Evolutionary conservation across 2,797 vertebrate species (phyloP).

Genomic region (Stomatorhinus walkeri): DNA sequence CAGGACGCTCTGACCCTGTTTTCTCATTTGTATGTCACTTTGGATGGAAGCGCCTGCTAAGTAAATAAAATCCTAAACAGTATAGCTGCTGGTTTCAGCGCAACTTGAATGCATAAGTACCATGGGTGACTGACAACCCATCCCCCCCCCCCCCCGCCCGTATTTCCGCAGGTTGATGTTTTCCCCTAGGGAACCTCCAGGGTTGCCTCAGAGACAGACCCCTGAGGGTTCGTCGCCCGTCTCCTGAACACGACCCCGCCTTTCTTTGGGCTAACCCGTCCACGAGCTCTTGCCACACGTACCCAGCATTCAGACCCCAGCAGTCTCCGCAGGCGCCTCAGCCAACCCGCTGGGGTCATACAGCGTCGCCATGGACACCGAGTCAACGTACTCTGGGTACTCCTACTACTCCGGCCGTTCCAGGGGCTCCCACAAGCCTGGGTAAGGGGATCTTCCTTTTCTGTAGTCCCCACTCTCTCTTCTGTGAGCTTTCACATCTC

Average conservation of each 20-base stretch:
- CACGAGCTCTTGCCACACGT: conserved; percentile 34
- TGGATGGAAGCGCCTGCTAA: background rate
- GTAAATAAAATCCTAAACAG: background rate
- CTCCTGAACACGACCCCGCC: conserved; percentile 45
- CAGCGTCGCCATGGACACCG: conserved; percentile 81
- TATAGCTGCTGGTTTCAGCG: background rate
- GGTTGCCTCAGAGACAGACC: conserved; percentile 52
- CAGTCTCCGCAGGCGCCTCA: conserved; percentile 35
- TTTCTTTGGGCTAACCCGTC: background rate
- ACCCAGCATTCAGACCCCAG: conserved; percentile 40
- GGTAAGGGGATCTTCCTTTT: conserved; percentile 47
- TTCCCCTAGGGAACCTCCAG: conserved; percentile 47
- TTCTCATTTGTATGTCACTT: background rate
- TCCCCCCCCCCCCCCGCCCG: background rate
- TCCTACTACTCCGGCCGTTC: conserved; percentile 90
- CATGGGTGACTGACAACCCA: background rate
- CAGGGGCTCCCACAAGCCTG: conserved; percentile 77
- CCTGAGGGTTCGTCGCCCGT: conserved; percentile 38
- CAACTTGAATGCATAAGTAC: background rate
- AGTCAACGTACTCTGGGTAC: conserved; percentile 91
- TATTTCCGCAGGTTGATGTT: conserved; percentile 53
- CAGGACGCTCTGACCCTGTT: background rate
- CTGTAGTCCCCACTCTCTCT: background rate
- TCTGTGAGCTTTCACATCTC: background rate
- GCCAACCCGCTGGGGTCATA: conserved; percentile 34